Conservation (phyloP, 2,113 vertebrate genomes). For the Ploceus nigricollis region DNA sequence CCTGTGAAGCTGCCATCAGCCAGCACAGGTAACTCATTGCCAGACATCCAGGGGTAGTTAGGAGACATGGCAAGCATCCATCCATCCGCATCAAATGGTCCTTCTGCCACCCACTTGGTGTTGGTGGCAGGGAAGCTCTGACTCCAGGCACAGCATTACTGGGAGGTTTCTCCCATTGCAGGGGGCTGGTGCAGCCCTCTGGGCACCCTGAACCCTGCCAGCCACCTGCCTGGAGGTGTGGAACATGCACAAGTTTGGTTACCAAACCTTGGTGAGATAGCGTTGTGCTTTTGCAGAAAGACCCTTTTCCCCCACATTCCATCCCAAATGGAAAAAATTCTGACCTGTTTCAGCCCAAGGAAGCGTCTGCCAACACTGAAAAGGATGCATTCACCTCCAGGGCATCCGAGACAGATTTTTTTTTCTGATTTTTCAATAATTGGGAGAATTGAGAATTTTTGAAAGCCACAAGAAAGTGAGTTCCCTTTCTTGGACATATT, state of each 20-base stretch:
- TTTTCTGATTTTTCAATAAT: not conserved
- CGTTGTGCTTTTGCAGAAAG: not conserved
- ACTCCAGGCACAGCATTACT: accelerated
- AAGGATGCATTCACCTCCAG: not conserved
- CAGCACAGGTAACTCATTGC: not conserved
- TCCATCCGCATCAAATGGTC: not conserved
- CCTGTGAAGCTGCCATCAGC: not conserved
- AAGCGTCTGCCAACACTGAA: not conserved
- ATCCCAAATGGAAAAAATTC: not conserved
- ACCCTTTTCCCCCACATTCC: not conserved
- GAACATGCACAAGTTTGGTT: not conserved
- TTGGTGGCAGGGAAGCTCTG: not conserved
- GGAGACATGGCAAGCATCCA: not conserved
- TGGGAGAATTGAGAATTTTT: not conserved
- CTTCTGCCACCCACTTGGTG: not conserved
- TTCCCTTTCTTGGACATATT: not conserved
- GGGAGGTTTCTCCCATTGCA: not conserved
- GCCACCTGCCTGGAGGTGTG: not conserved
- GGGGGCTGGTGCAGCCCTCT: not conserved
- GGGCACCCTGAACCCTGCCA: not conserved
- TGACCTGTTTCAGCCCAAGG: not conserved
- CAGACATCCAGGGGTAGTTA: not conserved
- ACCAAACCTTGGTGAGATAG: not conserved
- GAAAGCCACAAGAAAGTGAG: not conserved
- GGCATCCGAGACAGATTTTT: not conserved